phyloP scores from a whole-genome alignment of 2,113 vertebrate species.

The Anolis carolinensis region DNA sequence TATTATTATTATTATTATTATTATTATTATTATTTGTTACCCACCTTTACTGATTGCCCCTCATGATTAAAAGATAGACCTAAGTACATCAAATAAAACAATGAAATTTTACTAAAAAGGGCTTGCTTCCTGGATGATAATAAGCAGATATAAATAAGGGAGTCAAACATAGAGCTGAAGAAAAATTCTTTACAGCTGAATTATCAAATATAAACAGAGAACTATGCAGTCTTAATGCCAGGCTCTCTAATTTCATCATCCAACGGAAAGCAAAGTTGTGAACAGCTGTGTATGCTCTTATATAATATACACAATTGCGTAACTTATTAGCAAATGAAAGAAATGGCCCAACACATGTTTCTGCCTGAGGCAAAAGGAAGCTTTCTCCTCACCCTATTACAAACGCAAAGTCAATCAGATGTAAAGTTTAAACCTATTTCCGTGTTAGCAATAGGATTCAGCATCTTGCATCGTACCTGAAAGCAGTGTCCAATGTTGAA shows the following conservation, averaged over 20 bases:
- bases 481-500: not conserved
- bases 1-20: too few relatives aligned
- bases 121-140: not conserved
- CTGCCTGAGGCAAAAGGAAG: not conserved
- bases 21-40: too few relatives aligned
- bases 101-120: not conserved
- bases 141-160: not conserved
- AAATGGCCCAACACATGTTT: not conserved
- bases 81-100: not conserved
- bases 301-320: not conserved
- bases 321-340: not conserved
- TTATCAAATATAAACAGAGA: not conserved
- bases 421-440: not conserved
- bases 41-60: not conserved
- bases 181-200: not conserved
- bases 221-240: accelerated
- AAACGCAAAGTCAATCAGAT: not conserved
- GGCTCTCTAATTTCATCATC: not conserved
- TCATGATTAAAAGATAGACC: not conserved
- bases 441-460: not conserved
- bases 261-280: not conserved
- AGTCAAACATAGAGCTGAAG: not conserved
- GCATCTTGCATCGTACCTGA: not conserved
- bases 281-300: not conserved
- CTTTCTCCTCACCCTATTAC: not conserved